phyloP scores from a whole-genome alignment of 2,888 invertebrate species.

The Tenthredo distinguenda region DNA sequence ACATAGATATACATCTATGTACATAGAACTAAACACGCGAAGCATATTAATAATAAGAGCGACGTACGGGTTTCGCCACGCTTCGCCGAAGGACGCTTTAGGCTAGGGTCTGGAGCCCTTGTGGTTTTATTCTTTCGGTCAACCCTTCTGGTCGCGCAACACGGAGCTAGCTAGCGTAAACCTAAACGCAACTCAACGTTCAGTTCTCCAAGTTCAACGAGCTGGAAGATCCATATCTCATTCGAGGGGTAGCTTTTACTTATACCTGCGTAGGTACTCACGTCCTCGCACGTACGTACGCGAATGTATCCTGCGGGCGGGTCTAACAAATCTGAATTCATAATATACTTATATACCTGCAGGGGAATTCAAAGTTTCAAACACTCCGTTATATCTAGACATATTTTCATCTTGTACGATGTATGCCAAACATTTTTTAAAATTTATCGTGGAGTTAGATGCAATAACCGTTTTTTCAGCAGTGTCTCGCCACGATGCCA shows the following conservation, averaged over 20 bases:
- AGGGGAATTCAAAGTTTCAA: slow-evolving; percentile 5
- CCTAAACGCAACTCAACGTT: slow-evolving; percentile 63
- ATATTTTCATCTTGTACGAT: no score
- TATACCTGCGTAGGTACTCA: slow-evolving; percentile 41
- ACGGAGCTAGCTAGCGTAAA: slow-evolving; percentile 58
- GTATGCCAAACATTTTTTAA: no score
- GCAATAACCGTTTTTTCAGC: no score
- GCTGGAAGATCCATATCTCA: slow-evolving; percentile 75
- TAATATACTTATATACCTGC: slow-evolving; percentile 6
- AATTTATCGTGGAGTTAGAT: no score
- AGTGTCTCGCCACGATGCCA: no score
- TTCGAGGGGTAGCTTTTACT: slow-evolving; percentile 65
- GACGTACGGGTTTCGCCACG: slow-evolving; percentile 49
- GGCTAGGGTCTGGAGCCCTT: slow-evolving; percentile 51
- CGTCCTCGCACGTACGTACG: neutral
- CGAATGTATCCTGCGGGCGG: slow-evolving; percentile 42
- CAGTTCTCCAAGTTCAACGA: slow-evolving; percentile 73
- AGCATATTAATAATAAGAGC: slow-evolving; percentile 44
- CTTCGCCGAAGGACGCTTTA: slow-evolving; percentile 34
- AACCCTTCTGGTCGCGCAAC: slow-evolving; percentile 64
- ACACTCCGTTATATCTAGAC: neutral
- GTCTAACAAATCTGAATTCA: slow-evolving; percentile 22
- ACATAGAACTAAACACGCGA: slow-evolving; percentile 33
- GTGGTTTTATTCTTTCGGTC: slow-evolving; percentile 67
- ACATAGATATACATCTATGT: neutral